A percentile compares a stretch with the other conserved stretches of the same genome.
Conservation (phyloP, 2,888 invertebrate species). For the Nomada fabriciana region DNA sequence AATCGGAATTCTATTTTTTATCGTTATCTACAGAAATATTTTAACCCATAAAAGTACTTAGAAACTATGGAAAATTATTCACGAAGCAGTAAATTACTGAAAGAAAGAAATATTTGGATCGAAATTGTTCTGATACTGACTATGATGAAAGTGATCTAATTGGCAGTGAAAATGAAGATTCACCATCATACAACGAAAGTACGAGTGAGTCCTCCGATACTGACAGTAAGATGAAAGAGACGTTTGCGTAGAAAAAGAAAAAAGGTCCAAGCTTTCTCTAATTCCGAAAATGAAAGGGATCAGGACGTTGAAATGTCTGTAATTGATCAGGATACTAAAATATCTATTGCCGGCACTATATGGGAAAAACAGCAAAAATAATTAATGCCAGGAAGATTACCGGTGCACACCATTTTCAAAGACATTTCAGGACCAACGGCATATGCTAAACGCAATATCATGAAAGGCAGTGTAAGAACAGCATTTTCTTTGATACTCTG, state of each 20-base stretch:
- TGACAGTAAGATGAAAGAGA: constrained; percentile 41
- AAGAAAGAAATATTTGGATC: constrained; percentile 37
- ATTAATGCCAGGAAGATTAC: constrained; percentile 24
- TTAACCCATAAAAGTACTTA: no score
- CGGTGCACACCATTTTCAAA: constrained; percentile 37
- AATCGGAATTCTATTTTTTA: no score
- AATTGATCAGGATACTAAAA: constrained; percentile 11
- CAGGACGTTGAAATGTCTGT: constrained; percentile 12
- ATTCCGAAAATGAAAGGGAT: no score
- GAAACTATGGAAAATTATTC: no score
- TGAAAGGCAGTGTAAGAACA: constrained; percentile 25
- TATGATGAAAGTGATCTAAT: constrained; percentile 39
- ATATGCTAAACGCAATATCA: constrained; percentile 33
- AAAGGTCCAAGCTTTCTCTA: constrained; percentile 9
- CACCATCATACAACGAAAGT: constrained; percentile 36
- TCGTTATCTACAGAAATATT: no score
- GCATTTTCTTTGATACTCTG: constrained; percentile 31
- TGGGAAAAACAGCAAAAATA: constrained; percentile 28
- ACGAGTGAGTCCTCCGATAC: constrained; percentile 39
- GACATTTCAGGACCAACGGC: constrained; percentile 35
- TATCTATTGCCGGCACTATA: constrained; percentile 28
- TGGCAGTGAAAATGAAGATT: constrained; percentile 24
- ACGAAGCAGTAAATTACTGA: constrained; percentile 30
- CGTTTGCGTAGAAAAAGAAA: constrained; percentile 19
- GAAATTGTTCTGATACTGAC: constrained; percentile 36